phyloP scores from a whole-genome alignment of 2,113 vertebrate species.

The Spilogale gracilis region DNA sequence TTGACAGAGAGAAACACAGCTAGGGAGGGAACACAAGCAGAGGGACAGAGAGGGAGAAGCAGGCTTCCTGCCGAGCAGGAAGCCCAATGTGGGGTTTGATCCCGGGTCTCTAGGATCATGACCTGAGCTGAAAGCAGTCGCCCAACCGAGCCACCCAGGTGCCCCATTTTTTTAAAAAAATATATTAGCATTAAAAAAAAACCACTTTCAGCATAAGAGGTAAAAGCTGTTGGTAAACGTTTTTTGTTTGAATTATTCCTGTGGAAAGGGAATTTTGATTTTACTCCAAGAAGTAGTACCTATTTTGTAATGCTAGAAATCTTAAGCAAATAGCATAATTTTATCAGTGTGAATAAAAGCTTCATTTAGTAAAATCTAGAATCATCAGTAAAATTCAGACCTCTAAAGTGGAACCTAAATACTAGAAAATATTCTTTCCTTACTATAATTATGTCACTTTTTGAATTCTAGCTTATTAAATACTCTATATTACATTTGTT shows the following conservation, averaged over 20 bases:
- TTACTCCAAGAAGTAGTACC: neutral
- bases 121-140: too few species aligned
- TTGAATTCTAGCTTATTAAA: neutral
- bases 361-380: neutral
- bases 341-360: neutral
- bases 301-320: neutral
- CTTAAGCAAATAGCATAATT: neutral
- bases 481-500: neutral
- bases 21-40: too few species aligned
- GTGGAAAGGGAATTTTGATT: neutral
- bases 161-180: neutral
- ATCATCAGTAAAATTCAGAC: neutral
- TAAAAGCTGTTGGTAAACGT: slow-evolving; percentile 18
- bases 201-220: neutral
- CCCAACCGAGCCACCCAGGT: too few species aligned
- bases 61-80: too few species aligned
- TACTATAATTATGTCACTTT: neutral
- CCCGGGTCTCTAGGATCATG: too few species aligned
- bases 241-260: neutral
- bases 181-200: neutral
- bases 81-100: too few species aligned
- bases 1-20: too few species aligned
- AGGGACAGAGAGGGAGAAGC: too few species aligned
- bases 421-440: neutral
- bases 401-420: neutral